Evolutionary conservation across 2,888 invertebrate species (phyloP), one percentile per base, ranked within the genome.

Genomic region (Empis livida): DNA sequence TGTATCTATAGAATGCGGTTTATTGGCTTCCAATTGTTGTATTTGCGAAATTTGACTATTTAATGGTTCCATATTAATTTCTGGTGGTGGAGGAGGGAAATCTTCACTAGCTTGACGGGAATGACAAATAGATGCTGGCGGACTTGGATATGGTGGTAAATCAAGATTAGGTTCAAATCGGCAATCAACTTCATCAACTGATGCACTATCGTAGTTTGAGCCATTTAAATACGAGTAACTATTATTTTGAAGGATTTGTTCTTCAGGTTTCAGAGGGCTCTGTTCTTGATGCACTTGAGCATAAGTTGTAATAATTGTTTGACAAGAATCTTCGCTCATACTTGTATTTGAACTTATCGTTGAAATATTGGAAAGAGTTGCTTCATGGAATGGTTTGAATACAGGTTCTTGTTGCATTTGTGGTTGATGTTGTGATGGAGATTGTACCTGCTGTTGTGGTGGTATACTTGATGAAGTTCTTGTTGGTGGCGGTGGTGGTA

Each of bases 21-120:
- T 63, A 49, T 58, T 61, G 49, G 62, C 60, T 62, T 70, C 60
- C 9, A 63, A 52, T 2, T 59, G 63, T 42, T 66, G 67, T 43
- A 77, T 70, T 56, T 73, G 73, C 52, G 71, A 70, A 9, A 78
- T 63, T 62, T 80, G 77, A 53, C 80, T 77, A 49, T 79, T 78
- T 1, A 82, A 67, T 0, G 79, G 76, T 17, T 77, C 78, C 51
- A 84, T 70, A 53, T 85, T 84, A 42, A 84, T 74, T 44, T 66
- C 65, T 0, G 83, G 83, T 1, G 85, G 82, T 1, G 90, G 90
- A n/a, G 88, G 88, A 43, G 90, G 90, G 58, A 91, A 90, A 58
- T 91, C 90, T 67, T 89, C 89, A 64, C 89, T 90, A 1, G 86
- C 80, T 65, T 90, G 90, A 43, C 90, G 73, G 2, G 89, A 90